These are phyloP conservation scores for Monopis laevigella DNA, from an alignment of 2,888 invertebrate genomes.

Conservation along the genomic window DNA sequence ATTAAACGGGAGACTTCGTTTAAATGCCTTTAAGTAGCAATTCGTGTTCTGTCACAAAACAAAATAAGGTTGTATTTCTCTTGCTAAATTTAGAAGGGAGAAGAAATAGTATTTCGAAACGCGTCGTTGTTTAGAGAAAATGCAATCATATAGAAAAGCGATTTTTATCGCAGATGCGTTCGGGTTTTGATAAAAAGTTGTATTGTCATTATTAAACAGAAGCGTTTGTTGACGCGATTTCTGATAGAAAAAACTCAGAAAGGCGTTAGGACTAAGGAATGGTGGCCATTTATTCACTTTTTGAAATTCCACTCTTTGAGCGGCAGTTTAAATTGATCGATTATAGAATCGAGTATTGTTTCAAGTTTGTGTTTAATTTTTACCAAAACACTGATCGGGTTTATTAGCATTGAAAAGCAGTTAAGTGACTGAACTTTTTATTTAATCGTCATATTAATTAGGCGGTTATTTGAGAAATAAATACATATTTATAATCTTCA, in stretches of 20 bases:
- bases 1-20: too few relatives aligned
- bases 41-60: neutral
- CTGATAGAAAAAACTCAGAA: constrained; percentile 34
- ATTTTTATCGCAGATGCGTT: constrained; percentile 18
- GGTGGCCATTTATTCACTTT: constrained; percentile 22
- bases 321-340: constrained; percentile 38
- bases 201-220: constrained; percentile 41
- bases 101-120: constrained; percentile 35
- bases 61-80: too few relatives aligned
- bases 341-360: too few relatives aligned
- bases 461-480: too few relatives aligned
- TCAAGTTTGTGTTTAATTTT: too few relatives aligned
- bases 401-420: too few relatives aligned
- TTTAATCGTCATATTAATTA: too few relatives aligned
- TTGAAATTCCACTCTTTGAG: constrained; percentile 26
- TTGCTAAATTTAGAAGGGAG: too few relatives aligned
- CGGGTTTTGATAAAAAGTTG: constrained; percentile 32
- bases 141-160: constrained; percentile 54
- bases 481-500: too few relatives aligned
- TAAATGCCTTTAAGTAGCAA: too few relatives aligned
- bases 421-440: too few relatives aligned
- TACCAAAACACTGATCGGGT: too few relatives aligned
- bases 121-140: constrained; percentile 49
- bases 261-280: constrained; percentile 24
- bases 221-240: constrained; percentile 38